Conservation (phyloP, 2,113 vertebrate genomes). For the Willisornis vidua region DNA sequence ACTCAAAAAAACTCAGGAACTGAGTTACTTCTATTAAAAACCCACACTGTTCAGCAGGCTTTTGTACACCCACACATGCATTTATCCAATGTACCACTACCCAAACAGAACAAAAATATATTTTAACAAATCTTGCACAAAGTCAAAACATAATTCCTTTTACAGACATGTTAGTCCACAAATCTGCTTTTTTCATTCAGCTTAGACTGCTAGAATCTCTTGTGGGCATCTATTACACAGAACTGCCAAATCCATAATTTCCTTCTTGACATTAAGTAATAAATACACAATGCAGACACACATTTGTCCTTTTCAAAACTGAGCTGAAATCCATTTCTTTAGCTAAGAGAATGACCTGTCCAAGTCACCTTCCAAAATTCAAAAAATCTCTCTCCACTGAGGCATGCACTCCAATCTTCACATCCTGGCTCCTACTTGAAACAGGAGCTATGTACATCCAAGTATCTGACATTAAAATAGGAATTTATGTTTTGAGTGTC, state of each 20-base stretch:
- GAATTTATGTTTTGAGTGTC: not conserved
- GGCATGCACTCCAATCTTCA: not conserved
- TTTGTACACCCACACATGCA: conserved; percentile 15
- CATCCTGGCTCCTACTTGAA: not conserved
- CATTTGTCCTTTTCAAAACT: conserved; percentile 56
- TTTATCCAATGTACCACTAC: conserved; percentile 13
- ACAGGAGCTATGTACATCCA: not conserved
- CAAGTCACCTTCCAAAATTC: conserved; percentile 14
- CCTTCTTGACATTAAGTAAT: conserved; percentile 54
- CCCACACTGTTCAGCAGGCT: not conserved
- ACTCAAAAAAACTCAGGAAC: not conserved
- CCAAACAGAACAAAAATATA: conserved; percentile 49
- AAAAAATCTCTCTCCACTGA: not conserved
- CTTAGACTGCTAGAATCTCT: conserved; percentile 9
- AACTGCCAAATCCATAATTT: conserved; percentile 48
- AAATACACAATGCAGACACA: conserved; percentile 57
- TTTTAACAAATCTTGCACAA: conserved; percentile 47
- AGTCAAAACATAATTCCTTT: conserved; percentile 47
- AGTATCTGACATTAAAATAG: not conserved
- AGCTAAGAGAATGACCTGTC: conserved; percentile 28
- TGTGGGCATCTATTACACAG: conserved; percentile 23
- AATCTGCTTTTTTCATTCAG: conserved; percentile 34
- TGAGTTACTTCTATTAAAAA: not conserved
- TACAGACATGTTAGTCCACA: conserved; percentile 33
- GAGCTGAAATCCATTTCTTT: conserved; percentile 13